These are phyloP conservation scores for Stomorhina lunata DNA, from an alignment of 2,888 invertebrate species.

Conservation along the genomic window DNA sequence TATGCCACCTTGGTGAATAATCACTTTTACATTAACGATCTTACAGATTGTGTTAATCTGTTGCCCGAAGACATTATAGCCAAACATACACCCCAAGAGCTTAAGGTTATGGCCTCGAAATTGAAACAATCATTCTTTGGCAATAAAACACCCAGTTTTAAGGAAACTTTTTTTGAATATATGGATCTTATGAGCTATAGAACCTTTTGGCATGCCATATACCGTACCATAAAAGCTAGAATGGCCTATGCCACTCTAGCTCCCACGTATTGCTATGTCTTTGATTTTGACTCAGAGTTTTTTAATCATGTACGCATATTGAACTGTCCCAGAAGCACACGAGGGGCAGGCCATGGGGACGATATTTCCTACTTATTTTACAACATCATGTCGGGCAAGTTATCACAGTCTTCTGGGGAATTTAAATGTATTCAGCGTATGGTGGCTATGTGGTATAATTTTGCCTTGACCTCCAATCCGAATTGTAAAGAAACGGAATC, in stretches of 20 bases:
- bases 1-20: conserved; percentile 64
- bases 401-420: conserved; percentile 70
- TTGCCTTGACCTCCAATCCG: conserved; percentile 76
- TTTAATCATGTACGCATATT: conserved; percentile 76
- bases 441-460: conserved; percentile 76
- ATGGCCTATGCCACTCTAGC: conserved; percentile 67
- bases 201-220: conserved; percentile 75
- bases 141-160: conserved; percentile 67
- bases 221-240: conserved; percentile 73
- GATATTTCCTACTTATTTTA: conserved; percentile 78
- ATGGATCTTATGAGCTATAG: conserved; percentile 71
- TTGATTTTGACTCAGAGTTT: conserved; percentile 77
- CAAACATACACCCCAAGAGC: conserved; percentile 61
- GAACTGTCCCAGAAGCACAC: conserved; percentile 71
- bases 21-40: conserved; percentile 55
- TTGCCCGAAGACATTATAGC: conserved; percentile 75
- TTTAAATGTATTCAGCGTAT: conserved; percentile 76
- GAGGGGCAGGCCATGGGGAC: conserved; percentile 77
- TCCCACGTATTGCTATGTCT: conserved; percentile 77
- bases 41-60: conserved; percentile 74
- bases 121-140: conserved; percentile 71
- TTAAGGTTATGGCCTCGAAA: conserved; percentile 67
- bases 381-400: conserved; percentile 69
- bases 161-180: conserved; percentile 62
- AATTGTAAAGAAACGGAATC: conserved; percentile 72